phyloP scores from a whole-genome alignment of 2,888 invertebrate species.

The Hetaerina titia region DNA sequence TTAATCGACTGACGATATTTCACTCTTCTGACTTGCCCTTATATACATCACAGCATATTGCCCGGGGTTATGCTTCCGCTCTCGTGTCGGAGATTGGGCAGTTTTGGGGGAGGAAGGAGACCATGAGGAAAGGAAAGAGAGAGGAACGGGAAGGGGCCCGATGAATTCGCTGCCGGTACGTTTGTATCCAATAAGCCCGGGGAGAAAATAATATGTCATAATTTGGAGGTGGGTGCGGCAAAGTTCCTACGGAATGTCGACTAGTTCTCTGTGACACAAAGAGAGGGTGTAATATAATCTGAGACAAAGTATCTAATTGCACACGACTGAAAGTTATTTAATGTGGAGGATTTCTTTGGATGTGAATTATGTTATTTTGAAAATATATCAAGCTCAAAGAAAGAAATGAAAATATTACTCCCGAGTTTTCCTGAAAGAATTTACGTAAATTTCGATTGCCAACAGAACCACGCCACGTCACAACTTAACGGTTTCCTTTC shows the following conservation, averaged over 20 bases:
- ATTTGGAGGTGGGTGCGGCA: not conserved
- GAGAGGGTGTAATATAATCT: not conserved
- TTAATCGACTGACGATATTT: slow-evolving; percentile 6
- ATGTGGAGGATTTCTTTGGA: not conserved
- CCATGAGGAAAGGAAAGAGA: not conserved
- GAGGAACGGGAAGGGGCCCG: not conserved
- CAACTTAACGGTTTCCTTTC: no score
- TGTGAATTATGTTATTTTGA: no score
- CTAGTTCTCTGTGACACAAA: not conserved
- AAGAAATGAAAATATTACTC: no score
- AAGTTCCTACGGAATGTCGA: not conserved
- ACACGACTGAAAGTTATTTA: not conserved
- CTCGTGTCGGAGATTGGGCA: not conserved
- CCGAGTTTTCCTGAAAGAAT: no score
- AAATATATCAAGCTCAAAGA: no score
- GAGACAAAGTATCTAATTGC: not conserved
- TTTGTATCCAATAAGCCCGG: not conserved
- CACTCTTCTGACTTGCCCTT: not conserved
- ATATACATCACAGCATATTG: not conserved
- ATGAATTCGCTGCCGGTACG: not conserved
- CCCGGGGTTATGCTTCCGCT: slow-evolving; percentile 28
- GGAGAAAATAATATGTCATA: not conserved
- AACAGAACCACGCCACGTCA: no score
- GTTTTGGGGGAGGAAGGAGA: slow-evolving; percentile 19
- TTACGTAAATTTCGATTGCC: no score